Evolutionary conservation across 2,888 invertebrate genomes (phyloP), one percentile per base, ranked within the genome.

Genomic region (Andrena trimmerana): DNA sequence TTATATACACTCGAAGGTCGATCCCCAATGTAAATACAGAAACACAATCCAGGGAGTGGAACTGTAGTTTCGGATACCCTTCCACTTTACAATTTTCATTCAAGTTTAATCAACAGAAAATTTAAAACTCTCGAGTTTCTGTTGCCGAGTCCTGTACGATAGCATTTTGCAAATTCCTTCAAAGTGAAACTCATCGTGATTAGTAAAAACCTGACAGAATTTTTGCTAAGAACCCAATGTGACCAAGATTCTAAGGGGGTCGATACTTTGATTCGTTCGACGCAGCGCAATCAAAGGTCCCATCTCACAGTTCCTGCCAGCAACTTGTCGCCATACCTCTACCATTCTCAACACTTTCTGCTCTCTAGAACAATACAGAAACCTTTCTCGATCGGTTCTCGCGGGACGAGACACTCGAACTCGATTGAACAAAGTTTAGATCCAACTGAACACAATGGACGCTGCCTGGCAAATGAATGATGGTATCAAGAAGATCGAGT

Each of bases 371-470:
- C 78, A 52, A 78, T 60, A 16, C 36, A 2, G 42, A 36, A 20
- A 27, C 24, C 36, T 42, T 68, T 52, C 50, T 16, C 66, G 20
- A 16, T 70, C 59, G 50, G 36, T 10, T 31, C 78, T 60, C 70
- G 52, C 65, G 66, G 78, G 78, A 70, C 78, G 29, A 70, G 60
- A 66, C 65, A 27, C 42, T 59, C 8, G 27, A 70, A 78, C 79
- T 70, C 66, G 50, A 66, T 78, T 31, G 78, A n/a, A 65, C 31
- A 20, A 52, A 62, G 27, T 77, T 71, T 36, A 10, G 48, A 57
- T 6, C 27, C 16, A 7, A 4, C 16, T 5, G 36, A 20, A 42
- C 42, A 48, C 42, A 54, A 57, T 69, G 13, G 27, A 16, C 24
- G 33, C 13, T 33, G 57, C 16, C 54, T 52, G 68, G 68, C 57